These are phyloP conservation scores for Leptothorax acervorum DNA, from an alignment of 2,888 invertebrate species.

Conservation along the genomic window DNA sequence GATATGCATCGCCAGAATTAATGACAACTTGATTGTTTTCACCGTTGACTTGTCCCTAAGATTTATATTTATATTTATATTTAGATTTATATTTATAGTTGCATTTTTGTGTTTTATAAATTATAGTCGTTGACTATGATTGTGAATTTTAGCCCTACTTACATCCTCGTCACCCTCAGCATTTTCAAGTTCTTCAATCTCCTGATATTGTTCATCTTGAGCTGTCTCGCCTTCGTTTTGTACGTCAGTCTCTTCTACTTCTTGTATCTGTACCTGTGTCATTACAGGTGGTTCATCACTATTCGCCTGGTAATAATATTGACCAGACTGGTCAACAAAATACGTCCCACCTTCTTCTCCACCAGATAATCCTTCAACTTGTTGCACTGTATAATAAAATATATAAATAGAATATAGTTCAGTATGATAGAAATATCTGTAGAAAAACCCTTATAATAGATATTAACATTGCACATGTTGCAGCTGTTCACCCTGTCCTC, in stretches of 20 bases:
- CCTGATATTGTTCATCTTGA: constrained; percentile 84
- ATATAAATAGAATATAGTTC: neutral
- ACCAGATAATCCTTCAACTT: constrained; percentile 85
- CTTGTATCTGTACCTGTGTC: constrained; percentile 87
- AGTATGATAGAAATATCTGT: neutral
- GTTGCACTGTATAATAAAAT: constrained; percentile 79
- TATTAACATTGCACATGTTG: constrained; percentile 84
- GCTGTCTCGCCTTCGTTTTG: constrained; percentile 81
- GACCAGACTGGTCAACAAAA: constrained; percentile 93
- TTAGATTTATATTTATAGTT: neutral
- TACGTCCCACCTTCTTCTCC: constrained; percentile 90
- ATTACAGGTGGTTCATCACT: constrained; percentile 89
- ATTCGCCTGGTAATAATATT: constrained; percentile 93
- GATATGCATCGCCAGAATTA: constrained; percentile 89
- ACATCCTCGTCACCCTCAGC: constrained; percentile 86
- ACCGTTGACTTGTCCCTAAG: constrained; percentile 77
- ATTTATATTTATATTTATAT: neutral
- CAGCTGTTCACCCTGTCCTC: constrained; percentile 86
- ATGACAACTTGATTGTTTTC: constrained; percentile 86
- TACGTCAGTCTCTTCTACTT: constrained; percentile 82
- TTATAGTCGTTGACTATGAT: neutral
- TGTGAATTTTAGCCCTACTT: constrained; percentile 49
- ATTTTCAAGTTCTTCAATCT: constrained; percentile 86
- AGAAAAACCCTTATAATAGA: constrained; percentile 23
- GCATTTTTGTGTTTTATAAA: neutral